phyloP scores from a whole-genome alignment of 2,797 vertebrate genomes.

The Hypotaenidia okinawae region DNA sequence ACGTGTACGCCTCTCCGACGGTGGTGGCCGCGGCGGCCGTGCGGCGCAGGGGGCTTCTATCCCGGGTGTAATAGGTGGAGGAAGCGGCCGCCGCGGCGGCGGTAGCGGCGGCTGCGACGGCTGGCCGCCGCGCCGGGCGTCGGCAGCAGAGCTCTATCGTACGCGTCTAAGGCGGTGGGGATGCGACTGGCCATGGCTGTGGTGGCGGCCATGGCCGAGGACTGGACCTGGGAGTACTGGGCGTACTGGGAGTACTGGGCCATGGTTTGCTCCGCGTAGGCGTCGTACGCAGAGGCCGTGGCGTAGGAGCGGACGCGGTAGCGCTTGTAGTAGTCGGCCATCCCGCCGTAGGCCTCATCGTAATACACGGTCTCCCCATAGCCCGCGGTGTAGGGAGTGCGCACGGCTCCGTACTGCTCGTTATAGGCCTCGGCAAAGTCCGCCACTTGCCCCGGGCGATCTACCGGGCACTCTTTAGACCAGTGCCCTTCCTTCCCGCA shows the following conservation, averaged over 20 bases:
- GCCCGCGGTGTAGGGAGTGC: slow-evolving; percentile 78
- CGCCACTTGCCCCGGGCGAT: slow-evolving; percentile 86
- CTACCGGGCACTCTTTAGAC: slow-evolving; percentile 98
- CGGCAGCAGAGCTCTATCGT: slow-evolving; percentile 80
- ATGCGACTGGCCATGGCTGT: slow-evolving; percentile 85
- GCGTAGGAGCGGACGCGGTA: slow-evolving; percentile 80
- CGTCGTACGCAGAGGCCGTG: slow-evolving; percentile 77
- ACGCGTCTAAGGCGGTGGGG: slow-evolving; percentile 81
- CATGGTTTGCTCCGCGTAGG: slow-evolving; percentile 79
- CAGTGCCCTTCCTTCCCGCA: slow-evolving; percentile 99
- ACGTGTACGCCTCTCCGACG: slow-evolving; percentile 79
- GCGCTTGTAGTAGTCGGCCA: slow-evolving; percentile 82
- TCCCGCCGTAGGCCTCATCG: slow-evolving; percentile 79
- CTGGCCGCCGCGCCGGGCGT: slow-evolving; percentile 72
- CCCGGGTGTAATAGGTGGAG: slow-evolving; percentile 85
- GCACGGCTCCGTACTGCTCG: slow-evolving; percentile 80
- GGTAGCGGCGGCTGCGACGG: slow-evolving; percentile 66
- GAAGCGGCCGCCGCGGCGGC: slow-evolving; percentile 75
- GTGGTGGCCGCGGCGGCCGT: slow-evolving; percentile 75
- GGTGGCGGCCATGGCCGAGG: slow-evolving; percentile 73
- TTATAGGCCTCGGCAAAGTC: slow-evolving; percentile 82
- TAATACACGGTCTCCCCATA: slow-evolving; percentile 81
- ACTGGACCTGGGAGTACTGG: slow-evolving; percentile 81
- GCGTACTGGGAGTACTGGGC: slow-evolving; percentile 75
- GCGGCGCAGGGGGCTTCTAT: slow-evolving; percentile 86